A percentile compares a stretch with the other conserved stretches of the same genome.
Conservation (phyloP, 1,140 invertebrate genomes). For the Gonioctena quinquepunctata region DNA sequence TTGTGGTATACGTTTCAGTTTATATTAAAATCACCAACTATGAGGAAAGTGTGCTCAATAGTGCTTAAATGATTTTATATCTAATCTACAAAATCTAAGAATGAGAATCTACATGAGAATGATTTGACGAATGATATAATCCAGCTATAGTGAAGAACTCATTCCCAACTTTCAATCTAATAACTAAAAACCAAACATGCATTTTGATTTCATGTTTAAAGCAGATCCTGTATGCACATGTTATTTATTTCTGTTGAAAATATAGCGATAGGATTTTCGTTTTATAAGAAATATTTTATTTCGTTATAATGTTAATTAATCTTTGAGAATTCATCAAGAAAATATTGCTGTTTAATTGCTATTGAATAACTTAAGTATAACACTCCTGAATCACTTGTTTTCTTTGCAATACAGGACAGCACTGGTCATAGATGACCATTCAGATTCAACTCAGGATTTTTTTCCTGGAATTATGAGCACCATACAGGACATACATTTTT, state of each 20-base stretch:
- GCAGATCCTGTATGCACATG: background rate
- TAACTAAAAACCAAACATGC: too few species aligned
- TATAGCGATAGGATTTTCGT: too few species aligned
- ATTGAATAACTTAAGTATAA: background rate
- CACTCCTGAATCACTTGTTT: too few species aligned
- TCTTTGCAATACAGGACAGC: too few species aligned
- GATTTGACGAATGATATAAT: too few species aligned
- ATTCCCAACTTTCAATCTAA: too few species aligned
- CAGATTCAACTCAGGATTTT: background rate
- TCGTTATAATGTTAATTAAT: background rate
- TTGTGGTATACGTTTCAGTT: background rate
- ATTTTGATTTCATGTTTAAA: background rate
- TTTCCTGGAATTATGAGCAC: background rate
- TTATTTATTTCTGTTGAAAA: background rate
- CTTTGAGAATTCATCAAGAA: background rate
- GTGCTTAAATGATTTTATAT: too few species aligned
- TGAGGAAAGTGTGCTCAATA: background rate
- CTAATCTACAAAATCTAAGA: background rate
- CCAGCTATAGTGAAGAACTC: too few species aligned
- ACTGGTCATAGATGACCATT: background rate
- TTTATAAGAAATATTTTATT: background rate
- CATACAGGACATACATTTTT: too few species aligned
- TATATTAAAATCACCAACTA: background rate
- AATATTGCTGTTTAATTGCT: background rate
- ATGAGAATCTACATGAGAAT: too few species aligned